Percentiles rank a stretch among this genome's conserved stretches.
Conservation (phyloP, 1,140 invertebrate genomes). For the Elymnias hypermnestra region DNA sequence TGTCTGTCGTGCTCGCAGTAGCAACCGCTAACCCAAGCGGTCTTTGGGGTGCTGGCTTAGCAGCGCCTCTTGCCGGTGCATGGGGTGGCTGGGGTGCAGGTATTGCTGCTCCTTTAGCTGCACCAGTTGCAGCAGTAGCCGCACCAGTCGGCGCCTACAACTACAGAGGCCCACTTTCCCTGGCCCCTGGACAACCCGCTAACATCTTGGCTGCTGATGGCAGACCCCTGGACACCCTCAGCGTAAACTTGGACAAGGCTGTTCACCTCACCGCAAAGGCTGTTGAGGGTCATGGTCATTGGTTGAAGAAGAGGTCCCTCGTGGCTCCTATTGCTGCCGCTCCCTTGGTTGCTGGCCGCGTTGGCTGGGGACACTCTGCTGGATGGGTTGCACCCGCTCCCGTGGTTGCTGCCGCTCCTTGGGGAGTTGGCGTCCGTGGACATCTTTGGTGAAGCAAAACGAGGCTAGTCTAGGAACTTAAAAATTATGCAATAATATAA, state of each 20-base stretch:
- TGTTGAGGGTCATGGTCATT: conserved; percentile 12
- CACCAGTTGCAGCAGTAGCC: conserved; percentile 24
- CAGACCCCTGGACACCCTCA: conserved; percentile 53
- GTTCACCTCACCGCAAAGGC: conserved; percentile 41
- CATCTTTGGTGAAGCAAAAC: conserved; percentile 4
- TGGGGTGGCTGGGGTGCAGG: conserved; percentile 14
- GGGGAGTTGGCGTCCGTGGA: neutral
- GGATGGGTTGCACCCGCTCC: neutral
- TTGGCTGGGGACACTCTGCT: conserved; percentile 5
- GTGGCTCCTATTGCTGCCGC: neutral
- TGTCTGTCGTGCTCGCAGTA: conserved; percentile 51
- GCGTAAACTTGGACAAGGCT: conserved; percentile 62
- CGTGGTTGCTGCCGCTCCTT: neutral
- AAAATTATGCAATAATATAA: neutral
- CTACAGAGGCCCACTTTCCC: too few species aligned
- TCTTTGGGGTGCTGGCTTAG: neutral
- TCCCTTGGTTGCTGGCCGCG: conserved; percentile 1
- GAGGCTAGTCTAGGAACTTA: conserved; percentile 1
- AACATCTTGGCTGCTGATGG: too few species aligned
- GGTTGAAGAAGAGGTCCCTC: conserved; percentile 12
- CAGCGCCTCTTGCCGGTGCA: conserved; percentile 18
- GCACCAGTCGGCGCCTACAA: conserved; percentile 30
- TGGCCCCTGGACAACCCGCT: too few species aligned
- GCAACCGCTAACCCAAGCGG: conserved; percentile 60
- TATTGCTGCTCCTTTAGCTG: conserved; percentile 13